Evolutionary conservation across 2,888 invertebrate genomes (phyloP), one percentile per base, ranked within the genome.

Genomic region (Lottia gigantea): DNA sequence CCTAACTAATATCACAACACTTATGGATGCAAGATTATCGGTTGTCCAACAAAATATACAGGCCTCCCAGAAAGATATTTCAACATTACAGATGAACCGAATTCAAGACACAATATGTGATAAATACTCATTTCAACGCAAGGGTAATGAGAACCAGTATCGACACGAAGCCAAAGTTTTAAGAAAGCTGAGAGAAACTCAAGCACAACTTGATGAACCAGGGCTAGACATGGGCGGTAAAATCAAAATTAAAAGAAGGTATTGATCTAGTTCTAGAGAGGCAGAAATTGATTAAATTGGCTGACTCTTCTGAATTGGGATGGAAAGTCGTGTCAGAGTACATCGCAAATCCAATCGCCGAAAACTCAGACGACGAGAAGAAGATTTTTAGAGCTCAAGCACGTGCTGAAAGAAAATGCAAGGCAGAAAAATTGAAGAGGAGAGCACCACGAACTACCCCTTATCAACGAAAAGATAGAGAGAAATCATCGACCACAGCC

Each of bases 81-180:
- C 63, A 7, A 23, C 62, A 16, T 23, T 67, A 2, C 67, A 67
- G 45, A 63, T 71, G 1, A 55, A 8, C 8, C 67, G 67, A 45
- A 71, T 67, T n/a, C 67, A 67, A 25, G 67, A 71, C 23, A 67
- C 15, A 61, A 7, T 62, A 15, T 23, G 15, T 12, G 47, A 64
- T 26, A 7, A 31, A 62, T 66, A 62, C 49, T 46, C 45, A 31
- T 72, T 72, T 66, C 62, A 65, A 11, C 49, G 61, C 23, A 63
- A 67, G 64, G 67, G 69, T 16, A 64, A 72, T 61, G 64, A 72
- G 23, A 46, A 70, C 19, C 70, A 66, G 25, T 40, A 63, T 46
- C 63, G 45, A n/a, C 45, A 55, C 26, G 55, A 46, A 19, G 62
- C 62, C 11, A 46, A 55, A 31, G 69, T 72, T 16, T 46, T 69